phyloP scores from a whole-genome alignment of 2,888 invertebrate species.

The Abrostola tripartita region DNA sequence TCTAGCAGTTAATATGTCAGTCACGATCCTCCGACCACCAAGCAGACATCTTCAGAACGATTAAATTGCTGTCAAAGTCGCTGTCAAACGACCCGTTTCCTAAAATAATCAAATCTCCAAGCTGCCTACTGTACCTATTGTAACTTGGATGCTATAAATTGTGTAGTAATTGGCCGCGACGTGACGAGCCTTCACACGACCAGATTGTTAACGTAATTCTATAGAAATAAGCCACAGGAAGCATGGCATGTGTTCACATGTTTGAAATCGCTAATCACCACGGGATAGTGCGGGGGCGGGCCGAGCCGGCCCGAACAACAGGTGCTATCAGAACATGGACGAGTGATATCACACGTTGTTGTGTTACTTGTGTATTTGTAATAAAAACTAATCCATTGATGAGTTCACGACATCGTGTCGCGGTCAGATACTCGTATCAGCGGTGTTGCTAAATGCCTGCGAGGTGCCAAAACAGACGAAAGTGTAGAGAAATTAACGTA shows the following conservation, averaged over 20 bases:
- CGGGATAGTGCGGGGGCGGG: neutral
- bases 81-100: constrained; percentile 21
- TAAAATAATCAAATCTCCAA: constrained; percentile 21
- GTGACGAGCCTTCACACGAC: constrained; percentile 28
- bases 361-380: constrained; percentile 27
- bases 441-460: neutral
- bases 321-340: constrained; percentile 39
- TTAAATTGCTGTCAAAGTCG: neutral
- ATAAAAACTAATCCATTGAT: constrained; percentile 58
- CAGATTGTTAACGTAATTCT: constrained; percentile 9
- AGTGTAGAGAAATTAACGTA: neutral
- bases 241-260: constrained; percentile 15
- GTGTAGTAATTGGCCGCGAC: constrained; percentile 45
- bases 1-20: constrained; percentile 6
- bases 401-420: constrained; percentile 29
- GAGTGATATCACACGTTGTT: constrained; percentile 39
- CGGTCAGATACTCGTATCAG: constrained; percentile 1
- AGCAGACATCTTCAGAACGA: constrained; percentile 8
- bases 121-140: constrained; percentile 10
- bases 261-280: constrained; percentile 30
- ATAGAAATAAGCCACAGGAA: constrained; percentile 33
- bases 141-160: constrained; percentile 34
- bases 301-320: constrained; percentile 30
- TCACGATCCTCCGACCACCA: constrained; percentile 16
- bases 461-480: neutral